These are phyloP conservation scores for Sinopyrophorus schimmeli DNA, from an alignment of 2,888 invertebrate genomes.

Conservation along the genomic window DNA sequence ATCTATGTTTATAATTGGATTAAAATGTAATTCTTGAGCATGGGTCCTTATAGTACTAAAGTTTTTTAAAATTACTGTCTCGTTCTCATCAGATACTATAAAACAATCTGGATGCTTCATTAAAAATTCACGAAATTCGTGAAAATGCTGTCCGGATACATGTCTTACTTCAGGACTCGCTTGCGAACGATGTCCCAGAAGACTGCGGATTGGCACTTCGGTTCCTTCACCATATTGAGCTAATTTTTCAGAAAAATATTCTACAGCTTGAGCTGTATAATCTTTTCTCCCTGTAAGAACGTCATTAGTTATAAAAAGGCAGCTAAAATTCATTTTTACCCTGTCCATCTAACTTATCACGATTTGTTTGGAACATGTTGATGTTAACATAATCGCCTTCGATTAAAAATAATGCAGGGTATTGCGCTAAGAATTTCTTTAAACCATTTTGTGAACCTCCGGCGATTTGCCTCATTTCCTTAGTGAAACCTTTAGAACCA, in stretches of 20 bases:
- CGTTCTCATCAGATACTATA: constrained; percentile 78
- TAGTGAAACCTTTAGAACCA: constrained; percentile 98
- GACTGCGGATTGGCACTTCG: constrained; percentile 95
- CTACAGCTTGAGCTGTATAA: constrained; percentile 95
- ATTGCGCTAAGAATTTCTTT: constrained; percentile 94
- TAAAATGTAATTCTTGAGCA: constrained; percentile 68
- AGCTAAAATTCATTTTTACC: too few relatives aligned
- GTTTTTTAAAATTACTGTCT: constrained; percentile 74
- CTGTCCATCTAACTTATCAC: constrained; percentile 53
- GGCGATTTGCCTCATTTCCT: constrained; percentile 96
- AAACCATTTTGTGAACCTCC: constrained; percentile 95
- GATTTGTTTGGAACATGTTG: constrained; percentile 74
- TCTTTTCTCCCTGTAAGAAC: constrained; percentile 70
- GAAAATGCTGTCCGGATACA: constrained; percentile 91
- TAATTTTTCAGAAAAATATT: constrained; percentile 95
- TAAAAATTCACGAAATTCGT: constrained; percentile 88
- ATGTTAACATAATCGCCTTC: constrained; percentile 91
- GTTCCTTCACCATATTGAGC: constrained; percentile 93
- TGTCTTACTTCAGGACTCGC: constrained; percentile 97
- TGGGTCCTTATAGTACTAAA: constrained; percentile 54
- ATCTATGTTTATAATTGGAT: constrained; percentile 79
- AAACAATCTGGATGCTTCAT: constrained; percentile 83
- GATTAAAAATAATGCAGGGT: constrained; percentile 94
- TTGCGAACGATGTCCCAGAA: constrained; percentile 94
- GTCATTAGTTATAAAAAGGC: too few relatives aligned